A percentile compares a stretch with the other conserved stretches of the same genome.
phyloP scores from a whole-genome alignment of 2,113 vertebrate genomes.

The Isurus oxyrinchus region DNA sequence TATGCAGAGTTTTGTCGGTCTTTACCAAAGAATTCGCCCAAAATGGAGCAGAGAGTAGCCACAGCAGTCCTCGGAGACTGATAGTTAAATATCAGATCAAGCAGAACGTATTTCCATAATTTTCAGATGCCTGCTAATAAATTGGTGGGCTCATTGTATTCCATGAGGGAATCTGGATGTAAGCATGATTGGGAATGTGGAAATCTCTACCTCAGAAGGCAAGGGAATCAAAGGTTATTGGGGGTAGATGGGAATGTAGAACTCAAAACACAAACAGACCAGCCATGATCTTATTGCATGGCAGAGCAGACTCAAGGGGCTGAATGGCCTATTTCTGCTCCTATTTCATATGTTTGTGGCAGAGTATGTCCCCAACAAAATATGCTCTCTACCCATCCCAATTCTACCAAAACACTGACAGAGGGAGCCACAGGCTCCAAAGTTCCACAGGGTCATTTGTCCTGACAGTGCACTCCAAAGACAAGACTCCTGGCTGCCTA shows the following conservation, averaged over 20 bases:
- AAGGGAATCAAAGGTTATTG: too few species aligned
- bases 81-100: background rate
- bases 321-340: too few species aligned
- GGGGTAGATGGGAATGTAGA: too few species aligned
- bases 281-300: too few species aligned
- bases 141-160: background rate
- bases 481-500: background rate
- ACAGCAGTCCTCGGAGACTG: background rate
- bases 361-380: background rate
- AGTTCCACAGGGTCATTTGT: background rate
- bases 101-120: background rate
- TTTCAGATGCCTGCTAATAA: background rate
- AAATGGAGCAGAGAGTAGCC: background rate
- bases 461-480: background rate
- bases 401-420: background rate
- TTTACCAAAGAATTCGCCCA: background rate
- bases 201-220: too few species aligned
- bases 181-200: background rate
- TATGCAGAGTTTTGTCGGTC: background rate
- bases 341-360: background rate
- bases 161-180: background rate
- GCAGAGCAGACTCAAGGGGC: too few species aligned
- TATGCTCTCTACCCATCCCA: background rate
- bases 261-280: too few species aligned
- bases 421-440: background rate